A percentile compares a stretch with the other conserved stretches of the same genome.
phyloP scores from a whole-genome alignment of 2,113 vertebrate species.

The Origma solitaria region DNA sequence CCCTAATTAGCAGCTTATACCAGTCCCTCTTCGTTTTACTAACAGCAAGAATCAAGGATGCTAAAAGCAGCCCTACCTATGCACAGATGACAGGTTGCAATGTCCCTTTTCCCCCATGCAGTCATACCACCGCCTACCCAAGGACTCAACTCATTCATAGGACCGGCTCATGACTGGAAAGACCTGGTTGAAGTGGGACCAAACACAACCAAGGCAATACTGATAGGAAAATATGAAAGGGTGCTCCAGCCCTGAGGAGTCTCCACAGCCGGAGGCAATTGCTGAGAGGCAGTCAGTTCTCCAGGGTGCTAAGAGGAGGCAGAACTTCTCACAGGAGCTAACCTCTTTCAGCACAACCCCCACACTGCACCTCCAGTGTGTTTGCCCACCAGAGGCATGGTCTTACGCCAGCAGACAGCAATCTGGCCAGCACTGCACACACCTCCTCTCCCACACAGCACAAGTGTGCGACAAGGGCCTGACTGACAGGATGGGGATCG shows the following conservation, averaged over 20 bases:
- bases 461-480: background rate
- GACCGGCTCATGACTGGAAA: background rate
- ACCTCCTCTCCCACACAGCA: background rate
- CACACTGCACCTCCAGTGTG: background rate
- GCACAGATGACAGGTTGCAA: background rate
- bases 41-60: background rate
- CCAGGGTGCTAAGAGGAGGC: background rate
- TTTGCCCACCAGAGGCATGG: background rate
- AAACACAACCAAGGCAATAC: background rate
- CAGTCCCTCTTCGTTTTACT: background rate
- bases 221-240: background rate
- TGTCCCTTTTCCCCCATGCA: background rate
- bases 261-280: background rate
- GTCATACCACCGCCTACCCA: background rate
- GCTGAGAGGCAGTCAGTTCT: background rate
- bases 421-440: background rate
- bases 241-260: background rate
- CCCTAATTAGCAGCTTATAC: background rate
- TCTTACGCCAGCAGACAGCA: fast-evolving
- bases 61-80: background rate
- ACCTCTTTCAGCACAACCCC: background rate
- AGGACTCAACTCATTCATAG: background rate
- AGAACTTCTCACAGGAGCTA: background rate
- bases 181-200: background rate
- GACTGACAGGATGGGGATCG: background rate